Evolutionary conservation across 2,113 vertebrate genomes (phyloP).

Genomic region (Haliaeetus leucogaster): DNA sequence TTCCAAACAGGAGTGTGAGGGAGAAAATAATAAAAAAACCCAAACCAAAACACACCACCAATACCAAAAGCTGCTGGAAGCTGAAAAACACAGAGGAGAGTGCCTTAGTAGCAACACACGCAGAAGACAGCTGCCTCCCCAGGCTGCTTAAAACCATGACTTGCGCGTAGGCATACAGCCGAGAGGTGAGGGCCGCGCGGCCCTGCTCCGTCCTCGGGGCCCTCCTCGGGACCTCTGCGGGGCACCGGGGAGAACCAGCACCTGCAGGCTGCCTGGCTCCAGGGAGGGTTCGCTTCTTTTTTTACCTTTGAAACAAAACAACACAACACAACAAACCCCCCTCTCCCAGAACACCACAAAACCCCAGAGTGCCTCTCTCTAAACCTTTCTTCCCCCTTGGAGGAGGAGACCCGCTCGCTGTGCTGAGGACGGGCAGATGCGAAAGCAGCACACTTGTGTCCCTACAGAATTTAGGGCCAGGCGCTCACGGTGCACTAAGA

Average conservation of each 20-base stretch:
- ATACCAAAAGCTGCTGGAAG: background rate
- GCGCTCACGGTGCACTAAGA: background rate
- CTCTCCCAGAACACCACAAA: no score
- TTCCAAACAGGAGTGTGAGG: background rate
- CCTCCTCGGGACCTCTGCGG: accelerated
- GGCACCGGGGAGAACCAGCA: background rate
- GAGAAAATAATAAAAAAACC: background rate
- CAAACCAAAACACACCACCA: background rate
- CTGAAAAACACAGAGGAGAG: background rate
- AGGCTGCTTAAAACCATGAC: background rate
- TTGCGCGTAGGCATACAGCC: background rate
- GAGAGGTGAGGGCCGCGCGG: background rate
- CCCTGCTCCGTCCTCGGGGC: background rate
- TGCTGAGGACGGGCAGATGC: background rate
- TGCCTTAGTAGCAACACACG: background rate
- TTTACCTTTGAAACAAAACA: background rate
- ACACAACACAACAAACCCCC: background rate
- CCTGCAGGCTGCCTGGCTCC: background rate
- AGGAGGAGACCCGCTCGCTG: background rate
- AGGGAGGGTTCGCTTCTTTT: background rate
- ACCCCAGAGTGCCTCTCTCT: background rate
- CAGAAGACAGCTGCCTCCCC: background rate
- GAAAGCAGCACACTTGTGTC: accelerated
- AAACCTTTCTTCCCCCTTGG: background rate
- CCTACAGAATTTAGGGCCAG: background rate